Percentiles rank a stretch among this genome's conserved stretches.
Conservation (phyloP, 1,140 invertebrate species). For the Leptopilina boulardi region DNA sequence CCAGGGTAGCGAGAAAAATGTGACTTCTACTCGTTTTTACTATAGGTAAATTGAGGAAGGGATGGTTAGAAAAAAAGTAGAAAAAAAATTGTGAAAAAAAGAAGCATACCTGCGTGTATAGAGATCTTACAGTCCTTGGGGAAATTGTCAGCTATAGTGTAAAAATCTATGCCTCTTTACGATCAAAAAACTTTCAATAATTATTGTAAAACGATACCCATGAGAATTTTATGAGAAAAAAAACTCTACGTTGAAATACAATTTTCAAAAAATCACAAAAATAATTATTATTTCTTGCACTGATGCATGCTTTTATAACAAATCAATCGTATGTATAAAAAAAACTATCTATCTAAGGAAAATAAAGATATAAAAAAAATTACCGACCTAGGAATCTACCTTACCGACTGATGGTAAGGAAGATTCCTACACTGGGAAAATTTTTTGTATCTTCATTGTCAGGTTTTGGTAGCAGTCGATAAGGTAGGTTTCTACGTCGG, state of each 20-base stretch:
- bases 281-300: too few species aligned
- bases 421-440: too few species aligned
- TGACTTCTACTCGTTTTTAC: constrained; percentile 14
- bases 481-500: too few species aligned
- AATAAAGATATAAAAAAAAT: too few species aligned
- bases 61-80: background rate
- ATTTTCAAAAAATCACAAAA: background rate
- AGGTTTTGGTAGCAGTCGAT: too few species aligned
- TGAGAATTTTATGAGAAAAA: background rate
- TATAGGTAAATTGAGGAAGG: background rate
- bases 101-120: background rate
- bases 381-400: too few species aligned
- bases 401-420: too few species aligned
- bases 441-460: too few species aligned
- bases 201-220: background rate
- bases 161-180: background rate
- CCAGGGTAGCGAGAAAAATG: constrained; percentile 19
- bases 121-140: background rate
- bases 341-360: too few species aligned
- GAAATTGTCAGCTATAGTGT: background rate
- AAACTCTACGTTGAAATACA: background rate
- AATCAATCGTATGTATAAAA: too few species aligned
- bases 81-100: background rate
- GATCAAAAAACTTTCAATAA: constrained; percentile 1
- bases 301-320: too few species aligned